Conservation (phyloP, 1,140 invertebrate genomes). For the Leptoteleia sp. region DNA sequence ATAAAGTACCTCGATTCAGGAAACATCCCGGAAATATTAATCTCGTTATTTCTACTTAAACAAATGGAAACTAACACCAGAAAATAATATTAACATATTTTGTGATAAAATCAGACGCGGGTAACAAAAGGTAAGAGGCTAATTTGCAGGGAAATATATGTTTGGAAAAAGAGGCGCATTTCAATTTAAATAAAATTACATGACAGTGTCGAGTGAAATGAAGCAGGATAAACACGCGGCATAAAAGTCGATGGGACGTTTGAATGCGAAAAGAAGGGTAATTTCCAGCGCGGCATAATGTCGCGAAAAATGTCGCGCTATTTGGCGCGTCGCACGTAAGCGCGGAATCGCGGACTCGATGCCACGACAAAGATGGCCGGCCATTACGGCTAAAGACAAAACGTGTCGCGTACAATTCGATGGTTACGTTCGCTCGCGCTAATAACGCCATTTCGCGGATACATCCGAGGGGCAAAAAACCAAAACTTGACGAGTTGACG, state of each 20-base stretch:
- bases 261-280: slow-evolving; percentile 40
- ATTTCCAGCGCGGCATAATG: slow-evolving; percentile 51
- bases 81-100: too few species aligned
- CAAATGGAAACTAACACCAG: too few species aligned
- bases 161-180: too few species aligned
- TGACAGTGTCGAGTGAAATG: slow-evolving; percentile 1
- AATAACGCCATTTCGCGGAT: too few species aligned
- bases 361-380: slow-evolving; percentile 10
- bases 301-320: slow-evolving; percentile 21
- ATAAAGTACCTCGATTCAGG: too few species aligned
- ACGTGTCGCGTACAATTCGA: slow-evolving; percentile 37
- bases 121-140: too few species aligned
- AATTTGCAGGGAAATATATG: too few species aligned
- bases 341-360: slow-evolving; percentile 46
- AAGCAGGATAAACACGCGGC: slow-evolving; percentile 1
- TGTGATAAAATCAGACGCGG: too few species aligned
- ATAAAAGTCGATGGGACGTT: slow-evolving; percentile 18
- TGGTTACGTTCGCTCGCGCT: slow-evolving; percentile 17
- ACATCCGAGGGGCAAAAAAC: too few species aligned
- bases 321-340: slow-evolving; percentile 41
- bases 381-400: slow-evolving; percentile 24
- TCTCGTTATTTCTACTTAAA: too few species aligned
- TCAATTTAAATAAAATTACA: slow-evolving; percentile 2
- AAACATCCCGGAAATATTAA: too few species aligned
- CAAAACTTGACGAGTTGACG: too few species aligned